Base-by-base conservation (phyloP, 2,797 vertebrate genomes). In the Scomberomorus guttatus region DNA sequence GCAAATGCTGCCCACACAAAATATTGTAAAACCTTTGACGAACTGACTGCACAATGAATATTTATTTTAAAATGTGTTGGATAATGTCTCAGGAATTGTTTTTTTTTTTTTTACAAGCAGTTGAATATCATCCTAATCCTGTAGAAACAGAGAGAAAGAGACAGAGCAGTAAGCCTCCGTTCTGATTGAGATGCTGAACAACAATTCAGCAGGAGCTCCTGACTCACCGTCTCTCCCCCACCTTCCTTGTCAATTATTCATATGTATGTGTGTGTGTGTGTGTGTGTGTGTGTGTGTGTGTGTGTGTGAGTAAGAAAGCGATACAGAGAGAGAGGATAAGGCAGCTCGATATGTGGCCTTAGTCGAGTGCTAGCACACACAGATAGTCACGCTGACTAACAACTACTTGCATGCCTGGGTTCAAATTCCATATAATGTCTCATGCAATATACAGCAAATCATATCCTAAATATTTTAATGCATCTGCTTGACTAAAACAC, bases 181-280 rank as follows among this genome's bases (percentile, higher is more conserved):
- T 79, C 63, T 76, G 74, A 82, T 80, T 88, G 79, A 77, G 70
- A 87, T 87, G 81, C 85, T 58, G 74, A 79, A 54, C 72, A 82
- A 56, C 55, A 71, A 37, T 79, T 78, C 80, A 81, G 80, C 89
- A 86, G 76, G 72, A 90, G 46, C 74, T 80, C 80, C 86, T 86
- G 85, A 90, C 85, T 90, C 89, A 86, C 82, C 6, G 2, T 66
- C 66, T 50, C 71, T 68, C 63, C 63, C 58, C 82, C 68, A 59
- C 71, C 37, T 70, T 83, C 57, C 57, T 58, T 64, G 27, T 90
- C 63, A 79, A 90, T 89, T 82, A 92, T 92, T 89, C 73, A 92
- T 85, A 24, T 12, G 20, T 32, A 24, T n/a, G 51, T n/a, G 46
- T 58, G 67, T 54, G 51, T 22, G 63, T 61, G 69, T 50, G 78